Evolutionary conservation across 1,140 invertebrate species (phyloP), one percentile per base, ranked within the genome.

Genomic region (Brachionus paranguensis): DNA sequence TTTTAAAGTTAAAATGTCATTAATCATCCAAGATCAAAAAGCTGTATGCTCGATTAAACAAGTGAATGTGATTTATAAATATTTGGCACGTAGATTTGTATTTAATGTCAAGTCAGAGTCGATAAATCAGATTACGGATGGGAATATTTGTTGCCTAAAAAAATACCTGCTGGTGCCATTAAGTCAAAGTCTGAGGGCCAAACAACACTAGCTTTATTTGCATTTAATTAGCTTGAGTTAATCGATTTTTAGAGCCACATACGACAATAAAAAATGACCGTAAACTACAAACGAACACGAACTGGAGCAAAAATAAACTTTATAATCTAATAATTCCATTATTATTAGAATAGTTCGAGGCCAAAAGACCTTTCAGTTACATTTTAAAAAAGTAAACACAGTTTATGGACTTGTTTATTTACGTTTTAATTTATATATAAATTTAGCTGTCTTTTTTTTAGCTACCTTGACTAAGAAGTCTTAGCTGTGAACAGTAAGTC

Each of bases 221-320:
- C 68, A 6, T 72, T 72, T 72, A 72, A 72, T 72, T 72, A 72
- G 33, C n/a, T 68, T 72, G 17, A 43, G 33, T 43, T 41, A 72
- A 72, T 72, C 68, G 68, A 41, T 72, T 72, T 72, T 41, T 72
- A 72, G 68, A 72, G 68, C 33, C 68, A 72, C 68, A 72, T 72
- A 43, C 37, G 33, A 68, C 65, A 68, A 68, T 33, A 68, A 68
- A 68, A 72, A 41, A 45, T 72, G 68, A 72, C 68, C 68, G 68
- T 72, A 72, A 72, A 72, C 68, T 43, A 41, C 29, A 72, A 72
- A 41, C n/a, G n/a, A 72, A 72, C 68, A 72, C n/a, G 68, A 72
- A 72, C 41, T 72, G 37, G 68, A 72, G 68, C 68, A 72, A 41
- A 72, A 72, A 72, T 72, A 72, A 72, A 72, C 17, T 72, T 72